Percentiles rank a stretch among this genome's conserved stretches.
Evolutionary conservation across 2,888 invertebrate genomes (phyloP).

Genomic region (Apotomis capreana): DNA sequence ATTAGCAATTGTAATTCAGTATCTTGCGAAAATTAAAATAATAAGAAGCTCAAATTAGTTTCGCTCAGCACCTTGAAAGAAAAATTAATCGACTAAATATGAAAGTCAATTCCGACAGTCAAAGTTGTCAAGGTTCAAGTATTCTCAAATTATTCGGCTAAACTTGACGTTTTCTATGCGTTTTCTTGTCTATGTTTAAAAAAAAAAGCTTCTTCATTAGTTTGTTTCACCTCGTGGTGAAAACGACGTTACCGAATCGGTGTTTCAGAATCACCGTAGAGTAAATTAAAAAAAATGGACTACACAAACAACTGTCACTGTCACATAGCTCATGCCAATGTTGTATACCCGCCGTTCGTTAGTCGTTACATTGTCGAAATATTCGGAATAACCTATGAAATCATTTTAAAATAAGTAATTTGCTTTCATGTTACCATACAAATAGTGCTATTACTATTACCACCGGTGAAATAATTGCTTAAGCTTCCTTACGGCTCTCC

Average conservation of each 20-base stretch:
- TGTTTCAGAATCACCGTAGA: background rate
- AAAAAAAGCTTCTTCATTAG: background rate
- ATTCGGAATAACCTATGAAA: constrained; percentile 12
- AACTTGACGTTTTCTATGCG: constrained; percentile 16
- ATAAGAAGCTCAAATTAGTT: constrained; percentile 40
- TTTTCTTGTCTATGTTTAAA: constrained; percentile 28
- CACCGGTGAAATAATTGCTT: background rate
- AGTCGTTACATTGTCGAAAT: background rate
- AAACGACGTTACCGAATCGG: background rate
- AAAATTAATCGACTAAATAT: constrained; percentile 33
- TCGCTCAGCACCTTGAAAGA: constrained; percentile 37
- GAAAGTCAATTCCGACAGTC: constrained; percentile 16
- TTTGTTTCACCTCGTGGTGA: background rate
- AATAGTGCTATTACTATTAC: background rate
- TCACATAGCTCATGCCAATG: background rate
- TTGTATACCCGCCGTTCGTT: constrained; percentile 21
- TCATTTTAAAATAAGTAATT: background rate
- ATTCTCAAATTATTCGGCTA: constrained; percentile 28
- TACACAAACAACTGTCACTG: background rate
- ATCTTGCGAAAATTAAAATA: constrained; percentile 33
- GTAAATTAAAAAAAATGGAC: background rate
- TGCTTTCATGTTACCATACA: background rate
- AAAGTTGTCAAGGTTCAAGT: constrained; percentile 9
- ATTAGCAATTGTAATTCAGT: constrained; percentile 31
- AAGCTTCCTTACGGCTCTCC: background rate